Conservation (phyloP, 30 jellyfish, hydroid and myxozoan species). For the Sanderia malayensis region DNA sequence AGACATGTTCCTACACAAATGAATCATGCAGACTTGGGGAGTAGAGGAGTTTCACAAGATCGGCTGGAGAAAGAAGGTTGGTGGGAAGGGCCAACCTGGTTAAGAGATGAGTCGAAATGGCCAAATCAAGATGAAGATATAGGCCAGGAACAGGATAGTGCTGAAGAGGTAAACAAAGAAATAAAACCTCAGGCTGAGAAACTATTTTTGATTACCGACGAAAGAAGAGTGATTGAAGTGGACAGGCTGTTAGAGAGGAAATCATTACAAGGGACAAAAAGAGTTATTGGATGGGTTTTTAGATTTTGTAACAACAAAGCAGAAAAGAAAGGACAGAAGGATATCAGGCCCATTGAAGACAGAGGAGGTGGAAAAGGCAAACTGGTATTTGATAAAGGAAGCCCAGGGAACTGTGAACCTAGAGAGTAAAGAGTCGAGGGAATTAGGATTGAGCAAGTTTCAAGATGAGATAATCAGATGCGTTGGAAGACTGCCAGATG, state of each 20-base stretch:
- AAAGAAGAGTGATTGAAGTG: background rate
- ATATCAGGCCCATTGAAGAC: background rate
- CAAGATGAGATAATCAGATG: constrained; percentile 3
- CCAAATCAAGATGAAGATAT: constrained; percentile 19
- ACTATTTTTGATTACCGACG: too few relatives aligned
- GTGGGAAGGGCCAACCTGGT: constrained; percentile 53
- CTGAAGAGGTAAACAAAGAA: background rate
- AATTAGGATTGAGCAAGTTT: constrained; percentile 11
- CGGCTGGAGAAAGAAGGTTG: constrained; percentile 14
- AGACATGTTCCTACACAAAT: constrained; percentile 45
- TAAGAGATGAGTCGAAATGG: constrained; percentile 28
- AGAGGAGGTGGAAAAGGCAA: background rate
- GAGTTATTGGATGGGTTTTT: background rate
- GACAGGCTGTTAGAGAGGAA: background rate
- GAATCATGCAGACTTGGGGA: constrained; percentile 49
- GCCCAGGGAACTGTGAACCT: background rate
- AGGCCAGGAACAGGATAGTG: constrained; percentile 28
- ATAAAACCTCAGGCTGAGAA: background rate
- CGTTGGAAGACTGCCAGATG: constrained; percentile 12
- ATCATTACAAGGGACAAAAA: background rate
- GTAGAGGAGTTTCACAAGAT: constrained; percentile 23
- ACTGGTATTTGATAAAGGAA: background rate
- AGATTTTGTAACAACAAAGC: background rate
- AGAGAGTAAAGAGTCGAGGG: constrained; percentile 29
- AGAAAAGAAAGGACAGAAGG: background rate